These are phyloP conservation scores for Pentamera pediparva DNA, from an alignment of 53 echinoderm and acorn worm species.

Conservation along the genomic window DNA sequence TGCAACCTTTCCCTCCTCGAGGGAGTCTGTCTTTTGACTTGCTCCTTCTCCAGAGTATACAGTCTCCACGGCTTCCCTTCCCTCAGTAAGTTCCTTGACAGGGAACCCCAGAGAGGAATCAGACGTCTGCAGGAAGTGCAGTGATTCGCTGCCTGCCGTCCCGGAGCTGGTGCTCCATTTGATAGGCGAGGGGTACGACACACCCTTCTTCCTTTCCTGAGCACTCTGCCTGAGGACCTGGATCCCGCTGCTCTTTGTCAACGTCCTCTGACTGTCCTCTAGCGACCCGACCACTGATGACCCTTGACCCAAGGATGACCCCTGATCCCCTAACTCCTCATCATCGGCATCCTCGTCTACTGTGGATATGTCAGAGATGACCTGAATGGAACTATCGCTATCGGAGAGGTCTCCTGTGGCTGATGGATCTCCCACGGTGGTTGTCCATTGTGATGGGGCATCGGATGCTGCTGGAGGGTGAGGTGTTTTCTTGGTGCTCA, in stretches of 20 bases:
- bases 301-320: no score
- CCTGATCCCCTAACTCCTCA: neutral
- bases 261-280: constrained; percentile 38
- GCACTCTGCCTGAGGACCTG: neutral
- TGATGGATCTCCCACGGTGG: no score
- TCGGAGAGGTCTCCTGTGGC: neutral
- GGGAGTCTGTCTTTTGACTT: neutral
- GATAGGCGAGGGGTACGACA: neutral
- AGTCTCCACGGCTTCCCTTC: neutral
- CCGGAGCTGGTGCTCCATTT: constrained; percentile 8
- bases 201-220: neutral
- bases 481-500: neutral
- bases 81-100: neutral
- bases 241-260: constrained; percentile 24
- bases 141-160: constrained; percentile 7
- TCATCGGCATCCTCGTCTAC: neutral
- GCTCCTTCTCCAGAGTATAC: neutral
- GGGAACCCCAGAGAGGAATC: constrained; percentile 11
- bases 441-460: no score
- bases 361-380: constrained; percentile 48
- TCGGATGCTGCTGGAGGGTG: no score
- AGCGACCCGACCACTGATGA: neutral
- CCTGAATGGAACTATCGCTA: constrained; percentile 64
- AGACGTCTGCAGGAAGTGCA: neutral
- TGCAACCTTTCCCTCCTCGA: constrained; percentile 18